phyloP scores from a whole-genome alignment of 2,888 invertebrate species.

The Exocentrus adspersus region DNA sequence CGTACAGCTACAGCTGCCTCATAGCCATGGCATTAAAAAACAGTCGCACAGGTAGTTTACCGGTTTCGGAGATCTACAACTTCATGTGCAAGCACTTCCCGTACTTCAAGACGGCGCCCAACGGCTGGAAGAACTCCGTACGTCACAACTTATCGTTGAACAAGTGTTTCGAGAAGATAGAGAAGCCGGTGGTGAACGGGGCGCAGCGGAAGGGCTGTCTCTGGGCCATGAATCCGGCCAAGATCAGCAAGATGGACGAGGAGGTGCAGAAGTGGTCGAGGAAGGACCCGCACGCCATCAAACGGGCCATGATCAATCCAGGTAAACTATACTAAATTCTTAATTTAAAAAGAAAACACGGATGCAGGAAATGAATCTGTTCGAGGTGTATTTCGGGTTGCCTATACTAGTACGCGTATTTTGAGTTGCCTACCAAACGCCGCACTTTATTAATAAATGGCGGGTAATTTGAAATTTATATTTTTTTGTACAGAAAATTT shows the following conservation, averaged over 20 bases:
- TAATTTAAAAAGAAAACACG: too few species aligned
- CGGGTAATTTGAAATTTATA: too few species aligned
- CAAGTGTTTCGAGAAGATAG: conserved; percentile 98
- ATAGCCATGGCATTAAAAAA: conserved; percentile 99
- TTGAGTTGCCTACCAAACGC: too few species aligned
- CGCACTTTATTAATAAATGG: too few species aligned
- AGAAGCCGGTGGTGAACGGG: conserved; percentile 90
- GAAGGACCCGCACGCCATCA: conserved; percentile 92
- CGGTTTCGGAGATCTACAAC: conserved; percentile 98
- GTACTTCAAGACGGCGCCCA: conserved; percentile 97
- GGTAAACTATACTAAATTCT: too few species aligned
- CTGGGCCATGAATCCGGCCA: conserved; percentile 97
- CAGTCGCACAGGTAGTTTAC: conserved; percentile 86
- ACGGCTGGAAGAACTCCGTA: conserved; percentile 99
- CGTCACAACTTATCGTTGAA: conserved; percentile 96
- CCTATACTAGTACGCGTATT: too few species aligned
- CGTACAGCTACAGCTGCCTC: conserved; percentile 97
- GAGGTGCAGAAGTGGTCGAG: conserved; percentile 98
- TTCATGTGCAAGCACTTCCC: conserved; percentile 99
- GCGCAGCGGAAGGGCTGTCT: conserved; percentile 89
- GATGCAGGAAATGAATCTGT: too few species aligned
- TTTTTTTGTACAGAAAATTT: conserved; percentile 78
- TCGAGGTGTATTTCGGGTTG: too few species aligned
- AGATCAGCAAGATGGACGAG: conserved; percentile 96
- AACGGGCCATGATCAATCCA: conserved; percentile 94